These are phyloP conservation scores for Trichonephila clavata DNA, from an alignment of 1,140 invertebrate genomes.

Conservation along the genomic window DNA sequence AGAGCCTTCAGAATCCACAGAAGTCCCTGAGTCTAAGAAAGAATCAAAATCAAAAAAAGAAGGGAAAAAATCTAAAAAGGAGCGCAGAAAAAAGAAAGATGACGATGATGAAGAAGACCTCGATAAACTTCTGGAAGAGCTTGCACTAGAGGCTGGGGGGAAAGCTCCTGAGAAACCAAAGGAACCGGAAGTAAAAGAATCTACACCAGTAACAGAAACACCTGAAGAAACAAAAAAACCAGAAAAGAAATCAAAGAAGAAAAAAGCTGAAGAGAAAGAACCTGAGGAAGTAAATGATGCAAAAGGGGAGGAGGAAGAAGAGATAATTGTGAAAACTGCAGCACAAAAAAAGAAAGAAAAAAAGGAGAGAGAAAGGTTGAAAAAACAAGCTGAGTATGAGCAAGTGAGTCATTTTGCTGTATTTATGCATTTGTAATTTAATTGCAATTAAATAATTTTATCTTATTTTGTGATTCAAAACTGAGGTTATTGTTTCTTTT, in stretches of 20 bases:
- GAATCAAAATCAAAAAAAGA: slow-evolving; percentile 77
- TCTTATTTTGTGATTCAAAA: too few relatives aligned
- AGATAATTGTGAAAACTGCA: slow-evolving; percentile 88
- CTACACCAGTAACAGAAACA: neutral
- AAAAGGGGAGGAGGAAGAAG: slow-evolving; percentile 81
- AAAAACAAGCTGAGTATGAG: slow-evolving; percentile 83
- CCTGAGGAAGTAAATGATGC: slow-evolving; percentile 56
- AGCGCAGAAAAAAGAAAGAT: slow-evolving; percentile 74
- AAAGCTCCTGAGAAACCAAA: slow-evolving; percentile 46
- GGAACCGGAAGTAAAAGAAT: neutral
- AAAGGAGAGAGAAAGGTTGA: slow-evolving; percentile 90
- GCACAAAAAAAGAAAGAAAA: slow-evolving; percentile 92
- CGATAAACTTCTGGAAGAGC: slow-evolving; percentile 69
- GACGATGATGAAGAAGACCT: slow-evolving; percentile 74
- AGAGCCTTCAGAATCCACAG: slow-evolving; percentile 14
- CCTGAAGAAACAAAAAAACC: neutral
- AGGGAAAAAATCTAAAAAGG: slow-evolving; percentile 76
- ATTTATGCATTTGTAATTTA: too few relatives aligned
- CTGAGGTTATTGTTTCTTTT: too few relatives aligned
- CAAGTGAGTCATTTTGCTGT: slow-evolving; percentile 18
- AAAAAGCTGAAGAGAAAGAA: slow-evolving; percentile 46
- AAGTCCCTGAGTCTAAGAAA: slow-evolving; percentile 66
- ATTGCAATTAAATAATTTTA: too few relatives aligned
- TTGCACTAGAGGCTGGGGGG: slow-evolving; percentile 62
- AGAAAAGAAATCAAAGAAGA: slow-evolving; percentile 27